Evolutionary conservation across 2,113 vertebrate genomes (phyloP), one percentile per base, ranked within the genome.

Genomic region (Leucopternis melanops): DNA sequence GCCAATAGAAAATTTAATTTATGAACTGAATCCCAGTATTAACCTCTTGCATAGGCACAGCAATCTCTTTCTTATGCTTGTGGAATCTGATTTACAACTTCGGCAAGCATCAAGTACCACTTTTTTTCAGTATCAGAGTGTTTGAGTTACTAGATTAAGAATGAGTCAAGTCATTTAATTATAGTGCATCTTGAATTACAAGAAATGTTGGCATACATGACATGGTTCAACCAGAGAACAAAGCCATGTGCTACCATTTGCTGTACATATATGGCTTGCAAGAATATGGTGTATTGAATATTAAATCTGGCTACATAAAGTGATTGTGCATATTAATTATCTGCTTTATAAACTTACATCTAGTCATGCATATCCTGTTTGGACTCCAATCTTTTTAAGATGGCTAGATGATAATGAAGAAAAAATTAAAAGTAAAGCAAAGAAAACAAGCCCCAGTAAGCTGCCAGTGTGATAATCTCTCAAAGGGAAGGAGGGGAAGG

Each of bases 111-210:
- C 26, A 85, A 87, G 36, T 75, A 85, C 44, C 40, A 88, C 52
- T 34, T 90, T 62, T 88, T 44, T 63, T 52, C 78, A 45, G 50
- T 47, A 66, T 36, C 47, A 85, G 42, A 83, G 32, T 74, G 67
- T 73, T 80, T 77, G 54, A 82, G 22, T 61, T 90, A 93, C 13
- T 94, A 26, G 40, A 85, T 92, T 91, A 92, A 88, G 52, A 94
- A 65, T 59, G 72, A 93, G 31, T 81, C 49, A 92, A 93, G 23
- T 81, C 49, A 92, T 93, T 94, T 73, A 82, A 90, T 88, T 71
- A 82, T 6, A 75, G n/a, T 21, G 13, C 44, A 92, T 73, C 75
- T 80, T 65, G 11, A 73, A 77, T 88, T 90, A 83, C 82, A 92
- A 74, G 71, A 82, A 90, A 83, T 29, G 25, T 62, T 54, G 32